phyloP scores from a whole-genome alignment of 1,140 invertebrate genomes.

The Tribolium madens region DNA sequence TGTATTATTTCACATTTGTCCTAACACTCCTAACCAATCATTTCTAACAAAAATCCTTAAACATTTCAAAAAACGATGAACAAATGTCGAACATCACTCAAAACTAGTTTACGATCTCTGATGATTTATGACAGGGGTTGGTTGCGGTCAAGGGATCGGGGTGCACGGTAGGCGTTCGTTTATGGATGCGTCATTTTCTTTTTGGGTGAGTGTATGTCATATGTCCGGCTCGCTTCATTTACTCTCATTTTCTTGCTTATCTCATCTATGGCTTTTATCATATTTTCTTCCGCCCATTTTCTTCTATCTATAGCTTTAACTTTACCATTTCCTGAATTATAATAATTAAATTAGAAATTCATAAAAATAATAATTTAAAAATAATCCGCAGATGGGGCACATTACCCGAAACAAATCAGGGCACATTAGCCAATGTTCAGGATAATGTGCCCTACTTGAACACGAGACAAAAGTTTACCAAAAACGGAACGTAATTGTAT shows the following conservation, averaged over 20 bases:
- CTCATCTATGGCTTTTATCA: neutral
- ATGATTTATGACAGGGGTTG: too few relatives aligned
- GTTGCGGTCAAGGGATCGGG: too few relatives aligned
- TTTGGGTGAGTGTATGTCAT: too few relatives aligned
- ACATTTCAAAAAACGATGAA: too few relatives aligned
- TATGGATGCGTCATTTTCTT: too few relatives aligned
- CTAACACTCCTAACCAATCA: too few relatives aligned
- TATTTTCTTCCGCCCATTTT: neutral
- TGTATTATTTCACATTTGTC: too few relatives aligned
- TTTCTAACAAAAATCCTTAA: too few relatives aligned
- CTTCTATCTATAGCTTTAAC: neutral
- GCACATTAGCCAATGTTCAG: neutral
- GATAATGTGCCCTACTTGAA: neutral
- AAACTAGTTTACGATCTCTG: too few relatives aligned
- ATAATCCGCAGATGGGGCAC: neutral
- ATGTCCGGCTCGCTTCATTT: neutral
- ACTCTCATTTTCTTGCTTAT: neutral
- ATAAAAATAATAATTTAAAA: neutral
- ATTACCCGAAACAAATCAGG: neutral
- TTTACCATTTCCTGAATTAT: neutral
- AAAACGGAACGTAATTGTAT: neutral
- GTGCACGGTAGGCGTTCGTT: too few relatives aligned
- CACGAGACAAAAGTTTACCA: neutral
- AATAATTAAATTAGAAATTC: neutral
- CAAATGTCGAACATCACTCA: too few relatives aligned